Percentiles rank a stretch among this genome's conserved stretches.
phyloP scores from a whole-genome alignment of 2,797 vertebrate genomes.

The Diplodus sargus region DNA sequence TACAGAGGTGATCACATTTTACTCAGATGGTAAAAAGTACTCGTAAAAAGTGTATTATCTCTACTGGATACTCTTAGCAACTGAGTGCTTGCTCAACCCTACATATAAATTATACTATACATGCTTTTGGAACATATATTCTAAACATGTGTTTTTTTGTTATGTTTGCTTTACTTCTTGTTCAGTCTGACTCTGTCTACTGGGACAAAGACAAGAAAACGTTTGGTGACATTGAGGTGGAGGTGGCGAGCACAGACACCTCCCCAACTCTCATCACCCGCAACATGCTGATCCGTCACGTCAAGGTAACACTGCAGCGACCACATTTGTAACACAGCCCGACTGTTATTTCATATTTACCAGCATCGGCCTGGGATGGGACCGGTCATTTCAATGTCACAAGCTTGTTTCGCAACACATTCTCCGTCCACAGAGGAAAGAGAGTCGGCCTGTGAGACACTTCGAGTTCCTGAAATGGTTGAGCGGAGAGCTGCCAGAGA shows the following conservation, averaged over 20 bases:
- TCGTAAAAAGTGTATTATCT: too few species aligned
- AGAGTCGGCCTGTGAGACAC: slow-evolving; percentile 86
- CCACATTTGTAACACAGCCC: neutral
- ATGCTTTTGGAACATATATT: too few species aligned
- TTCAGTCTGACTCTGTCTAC: slow-evolving; percentile 83
- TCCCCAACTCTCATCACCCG: slow-evolving; percentile 83
- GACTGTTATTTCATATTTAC: neutral
- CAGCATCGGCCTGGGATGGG: neutral
- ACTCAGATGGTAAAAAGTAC: too few species aligned
- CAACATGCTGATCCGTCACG: slow-evolving; percentile 87
- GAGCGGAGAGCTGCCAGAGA: slow-evolving; percentile 83
- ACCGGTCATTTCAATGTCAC: neutral
- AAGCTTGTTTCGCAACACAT: neutral
- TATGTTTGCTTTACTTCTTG: neutral
- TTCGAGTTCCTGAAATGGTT: slow-evolving; percentile 91
- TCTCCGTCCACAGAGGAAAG: slow-evolving; percentile 87
- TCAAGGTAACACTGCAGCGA: slow-evolving; percentile 85
- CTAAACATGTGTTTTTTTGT: neutral
- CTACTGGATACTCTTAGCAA: too few species aligned
- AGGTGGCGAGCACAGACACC: slow-evolving; percentile 79
- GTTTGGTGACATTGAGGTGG: slow-evolving; percentile 87
- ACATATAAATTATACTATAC: neutral
- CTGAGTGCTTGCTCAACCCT: too few species aligned
- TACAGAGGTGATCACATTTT: too few species aligned
- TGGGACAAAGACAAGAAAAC: slow-evolving; percentile 88